A percentile compares a stretch with the other conserved stretches of the same genome.
These are phyloP conservation scores for Crotalus horridus DNA, from an alignment of 2,113 vertebrate genomes.

Conservation along the genomic window DNA sequence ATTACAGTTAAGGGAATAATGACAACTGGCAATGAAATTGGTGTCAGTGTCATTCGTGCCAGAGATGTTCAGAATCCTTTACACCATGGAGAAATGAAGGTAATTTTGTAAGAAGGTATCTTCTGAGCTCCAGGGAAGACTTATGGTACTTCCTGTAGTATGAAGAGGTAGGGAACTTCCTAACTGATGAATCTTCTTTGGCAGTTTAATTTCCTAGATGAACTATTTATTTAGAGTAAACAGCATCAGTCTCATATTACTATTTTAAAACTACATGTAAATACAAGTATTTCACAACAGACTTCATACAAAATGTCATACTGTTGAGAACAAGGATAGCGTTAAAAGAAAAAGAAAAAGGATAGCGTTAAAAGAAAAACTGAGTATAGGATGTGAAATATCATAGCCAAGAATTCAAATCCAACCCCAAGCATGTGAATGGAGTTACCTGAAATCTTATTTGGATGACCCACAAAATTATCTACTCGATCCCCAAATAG, in stretches of 20 bases:
- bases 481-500: background rate
- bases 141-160: background rate
- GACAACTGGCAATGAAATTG: conserved; percentile 84
- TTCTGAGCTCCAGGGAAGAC: background rate
- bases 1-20: conserved; percentile 90
- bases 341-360: background rate
- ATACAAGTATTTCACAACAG: background rate
- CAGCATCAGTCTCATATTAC: background rate
- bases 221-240: background rate
- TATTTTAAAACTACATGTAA: background rate
- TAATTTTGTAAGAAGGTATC: conserved; percentile 32
- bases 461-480: background rate
- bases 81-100: conserved; percentile 92
- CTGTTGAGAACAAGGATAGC: background rate
- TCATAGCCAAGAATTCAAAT: background rate
- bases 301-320: background rate
- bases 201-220: background rate
- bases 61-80: conserved; percentile 83
- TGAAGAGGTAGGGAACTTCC: background rate
- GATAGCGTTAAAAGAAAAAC: background rate
- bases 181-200: background rate
- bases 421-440: background rate
- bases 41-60: conserved; percentile 82
- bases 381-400: background rate
- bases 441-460: background rate